These are phyloP conservation scores for Okamejei kenojei DNA, from an alignment of 2,797 vertebrate species.

Conservation along the genomic window DNA sequence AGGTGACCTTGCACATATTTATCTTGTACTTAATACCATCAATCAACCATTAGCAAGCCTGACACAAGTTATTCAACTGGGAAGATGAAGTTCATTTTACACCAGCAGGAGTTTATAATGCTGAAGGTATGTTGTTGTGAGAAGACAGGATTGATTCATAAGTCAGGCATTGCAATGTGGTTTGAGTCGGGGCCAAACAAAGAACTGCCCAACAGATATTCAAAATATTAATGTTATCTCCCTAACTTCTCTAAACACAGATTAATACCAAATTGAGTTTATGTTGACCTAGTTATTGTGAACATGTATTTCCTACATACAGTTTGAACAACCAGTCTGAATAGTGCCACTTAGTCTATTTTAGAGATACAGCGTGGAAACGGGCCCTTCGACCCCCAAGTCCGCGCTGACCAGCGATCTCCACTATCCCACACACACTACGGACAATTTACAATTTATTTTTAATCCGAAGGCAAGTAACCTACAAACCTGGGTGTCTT, in stretches of 20 bases:
- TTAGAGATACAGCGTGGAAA: no score
- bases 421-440: no score
- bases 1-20: not conserved
- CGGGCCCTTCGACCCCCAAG: no score
- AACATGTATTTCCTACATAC: not conserved
- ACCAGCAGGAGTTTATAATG: not conserved
- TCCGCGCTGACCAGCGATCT: no score
- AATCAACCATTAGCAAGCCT: not conserved
- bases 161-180: not conserved
- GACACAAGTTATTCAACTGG: not conserved
- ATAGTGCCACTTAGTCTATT: no score
- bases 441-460: no score
- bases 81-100: constrained; percentile 21
- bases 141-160: not conserved
- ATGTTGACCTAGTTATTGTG: not conserved
- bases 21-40: not conserved
- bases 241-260: not conserved
- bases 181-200: not conserved
- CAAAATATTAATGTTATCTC: not conserved
- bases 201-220: not conserved
- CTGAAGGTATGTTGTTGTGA: not conserved
- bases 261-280: not conserved
- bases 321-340: not conserved
- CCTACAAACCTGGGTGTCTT: no score
- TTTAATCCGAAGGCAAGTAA: no score